These are phyloP conservation scores for Drosophila bipectinata DNA, from an alignment of 1,140 invertebrate species.

Conservation along the genomic window DNA sequence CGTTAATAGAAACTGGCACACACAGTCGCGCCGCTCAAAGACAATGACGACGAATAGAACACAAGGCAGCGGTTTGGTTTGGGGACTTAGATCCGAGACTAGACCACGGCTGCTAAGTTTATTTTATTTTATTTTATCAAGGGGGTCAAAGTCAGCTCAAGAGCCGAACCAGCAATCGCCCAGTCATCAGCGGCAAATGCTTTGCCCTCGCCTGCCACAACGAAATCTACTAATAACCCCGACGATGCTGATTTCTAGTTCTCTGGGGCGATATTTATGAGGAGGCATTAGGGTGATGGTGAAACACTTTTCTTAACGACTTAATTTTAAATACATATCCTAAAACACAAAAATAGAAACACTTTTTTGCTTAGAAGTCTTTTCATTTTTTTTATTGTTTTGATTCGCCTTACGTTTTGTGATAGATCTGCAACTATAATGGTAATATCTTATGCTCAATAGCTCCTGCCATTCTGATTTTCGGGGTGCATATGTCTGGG, in stretches of 20 bases:
- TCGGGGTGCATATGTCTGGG: conserved; percentile 13
- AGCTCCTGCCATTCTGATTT: conserved; percentile 3
- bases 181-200: conserved; percentile 61
- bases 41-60: conserved; percentile 43
- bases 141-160: conserved; percentile 75
- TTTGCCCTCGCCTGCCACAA: conserved; percentile 46
- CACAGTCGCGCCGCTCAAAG: conserved; percentile 2
- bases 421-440: conserved; percentile 38
- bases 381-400: conserved; percentile 55
- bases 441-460: conserved; percentile 29
- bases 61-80: conserved; percentile 23
- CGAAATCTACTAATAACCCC: conserved; percentile 55
- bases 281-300: conserved; percentile 45
- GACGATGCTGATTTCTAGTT: conserved; percentile 37
- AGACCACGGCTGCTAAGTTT: conserved; percentile 57
- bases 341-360: conserved; percentile 4
- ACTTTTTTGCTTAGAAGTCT: conserved; percentile 32
- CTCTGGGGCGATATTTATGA: conserved; percentile 28
- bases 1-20: conserved; percentile 42
- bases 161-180: conserved; percentile 61
- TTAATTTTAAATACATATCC: neutral
- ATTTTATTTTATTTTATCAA: conserved; percentile 21
- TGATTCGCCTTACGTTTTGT: conserved; percentile 39
- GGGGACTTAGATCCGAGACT: conserved; percentile 40
- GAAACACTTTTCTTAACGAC: conserved; percentile 4